These are phyloP conservation scores for Zaprionus lineosus DNA, from an alignment of 2,888 invertebrate genomes.

Conservation along the genomic window DNA sequence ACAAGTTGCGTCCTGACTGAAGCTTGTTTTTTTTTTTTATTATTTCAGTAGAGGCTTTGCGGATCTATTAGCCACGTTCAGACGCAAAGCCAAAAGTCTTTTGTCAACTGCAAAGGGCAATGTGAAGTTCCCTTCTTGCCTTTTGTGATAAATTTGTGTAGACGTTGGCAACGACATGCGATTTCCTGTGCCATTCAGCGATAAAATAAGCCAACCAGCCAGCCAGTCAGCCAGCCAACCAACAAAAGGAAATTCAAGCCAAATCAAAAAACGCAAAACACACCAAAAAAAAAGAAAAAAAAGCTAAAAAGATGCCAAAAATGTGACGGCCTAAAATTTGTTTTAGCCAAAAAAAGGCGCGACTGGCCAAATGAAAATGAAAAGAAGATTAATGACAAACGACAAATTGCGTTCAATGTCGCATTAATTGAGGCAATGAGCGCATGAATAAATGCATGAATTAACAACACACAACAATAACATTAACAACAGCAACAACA, in stretches of 20 bases:
- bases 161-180: constrained; percentile 43
- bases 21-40: constrained; percentile 7
- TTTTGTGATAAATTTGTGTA: constrained; percentile 54
- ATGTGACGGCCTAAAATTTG: constrained; percentile 47
- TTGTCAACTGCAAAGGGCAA: constrained; percentile 40
- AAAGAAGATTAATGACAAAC: constrained; percentile 77
- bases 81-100: constrained; percentile 31
- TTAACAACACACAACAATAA: constrained; percentile 40
- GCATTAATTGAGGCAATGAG: constrained; percentile 79
- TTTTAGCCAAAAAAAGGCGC: constrained; percentile 41
- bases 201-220: constrained; percentile 3
- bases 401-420: constrained; percentile 79
- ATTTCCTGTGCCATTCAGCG: constrained; percentile 56
- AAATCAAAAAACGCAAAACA: constrained; percentile 10
- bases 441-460: constrained; percentile 69
- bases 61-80: constrained; percentile 49
- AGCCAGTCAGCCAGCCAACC: constrained; percentile 1
- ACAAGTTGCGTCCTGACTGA: neutral
- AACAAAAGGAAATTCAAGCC: constrained; percentile 19
- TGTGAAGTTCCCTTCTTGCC: constrained; percentile 12
- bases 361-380: constrained; percentile 43
- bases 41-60: too few relatives aligned
- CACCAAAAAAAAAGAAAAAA: constrained; percentile 31
- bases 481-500: constrained; percentile 11
- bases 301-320: too few relatives aligned